These are phyloP conservation scores for Platerodrilus igneus DNA, from an alignment of 2,888 invertebrate species.

Conservation along the genomic window DNA sequence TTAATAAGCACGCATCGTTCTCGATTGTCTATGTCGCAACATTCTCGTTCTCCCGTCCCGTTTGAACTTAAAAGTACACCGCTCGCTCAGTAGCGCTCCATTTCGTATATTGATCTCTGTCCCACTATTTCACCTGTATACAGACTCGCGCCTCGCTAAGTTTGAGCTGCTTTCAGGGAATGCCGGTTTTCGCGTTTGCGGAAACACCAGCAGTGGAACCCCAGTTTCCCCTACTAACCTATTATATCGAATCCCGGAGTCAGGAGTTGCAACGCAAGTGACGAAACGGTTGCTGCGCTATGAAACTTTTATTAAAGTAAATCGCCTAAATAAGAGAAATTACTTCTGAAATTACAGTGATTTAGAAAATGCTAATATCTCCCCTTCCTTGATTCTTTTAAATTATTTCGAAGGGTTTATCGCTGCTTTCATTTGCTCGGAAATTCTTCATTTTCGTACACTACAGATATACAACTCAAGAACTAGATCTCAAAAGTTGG, in stretches of 20 bases:
- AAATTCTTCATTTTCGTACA: too few species aligned
- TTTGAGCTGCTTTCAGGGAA: conserved; percentile 25
- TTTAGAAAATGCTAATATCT: too few species aligned
- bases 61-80: conserved; percentile 18
- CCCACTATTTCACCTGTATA: conserved; percentile 34
- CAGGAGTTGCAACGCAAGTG: conserved; percentile 17
- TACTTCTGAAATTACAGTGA: too few species aligned
- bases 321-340: too few species aligned
- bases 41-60: too few species aligned
- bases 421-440: too few species aligned
- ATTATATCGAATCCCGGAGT: conserved; percentile 15
- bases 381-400: too few species aligned
- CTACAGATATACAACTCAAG: too few species aligned
- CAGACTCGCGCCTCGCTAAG: conserved; percentile 24
- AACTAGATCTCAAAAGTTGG: too few species aligned
- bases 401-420: too few species aligned
- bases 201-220: conserved; percentile 22
- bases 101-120: conserved; percentile 34
- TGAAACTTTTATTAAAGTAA: conserved; percentile 18
- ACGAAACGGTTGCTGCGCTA: conserved; percentile 19
- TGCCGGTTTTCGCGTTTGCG: conserved; percentile 21
- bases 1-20: conserved; percentile 20
- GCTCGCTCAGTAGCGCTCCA: conserved; percentile 28
- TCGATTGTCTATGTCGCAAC: conserved; percentile 14
- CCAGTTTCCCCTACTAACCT: conserved; percentile 25